A percentile compares a stretch with the other conserved stretches of the same genome.
Evolutionary conservation across 2,888 invertebrate species (phyloP).

Genomic region (Philereme vetulata): DNA sequence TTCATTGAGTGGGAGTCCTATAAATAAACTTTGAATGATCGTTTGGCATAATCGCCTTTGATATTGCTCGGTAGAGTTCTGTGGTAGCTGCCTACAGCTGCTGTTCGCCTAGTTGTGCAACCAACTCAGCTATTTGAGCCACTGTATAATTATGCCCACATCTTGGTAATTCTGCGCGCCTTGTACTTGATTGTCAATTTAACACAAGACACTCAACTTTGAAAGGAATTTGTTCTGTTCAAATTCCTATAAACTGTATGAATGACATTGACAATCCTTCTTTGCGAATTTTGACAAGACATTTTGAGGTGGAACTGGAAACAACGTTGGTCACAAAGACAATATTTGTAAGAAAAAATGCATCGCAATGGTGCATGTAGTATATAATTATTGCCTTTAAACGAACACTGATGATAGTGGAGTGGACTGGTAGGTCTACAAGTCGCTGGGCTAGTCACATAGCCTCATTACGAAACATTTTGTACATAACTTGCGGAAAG

Average conservation of each 20-base stretch:
- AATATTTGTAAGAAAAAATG: too few relatives aligned
- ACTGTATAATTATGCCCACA: slow-evolving; percentile 22
- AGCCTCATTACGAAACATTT: slow-evolving; percentile 78
- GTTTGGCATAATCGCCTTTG: too few relatives aligned
- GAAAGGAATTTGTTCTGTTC: neutral
- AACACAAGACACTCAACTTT: slow-evolving; percentile 32
- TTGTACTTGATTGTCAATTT: slow-evolving; percentile 38
- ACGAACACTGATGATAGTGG: slow-evolving; percentile 16
- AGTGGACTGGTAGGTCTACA: slow-evolving; percentile 53
- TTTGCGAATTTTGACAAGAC: too few relatives aligned
- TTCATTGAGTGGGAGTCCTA: too few relatives aligned
- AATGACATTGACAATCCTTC: too few relatives aligned
- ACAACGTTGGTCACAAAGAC: too few relatives aligned
- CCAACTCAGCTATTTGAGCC: slow-evolving; percentile 25
- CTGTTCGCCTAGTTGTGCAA: slow-evolving; percentile 37
- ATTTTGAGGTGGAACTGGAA: too few relatives aligned
- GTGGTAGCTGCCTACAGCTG: neutral
- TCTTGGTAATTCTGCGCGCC: slow-evolving; percentile 31
- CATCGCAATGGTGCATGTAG: too few relatives aligned
- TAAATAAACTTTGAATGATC: too few relatives aligned
- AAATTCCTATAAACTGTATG: too few relatives aligned
- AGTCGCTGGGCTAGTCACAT: slow-evolving; percentile 67
- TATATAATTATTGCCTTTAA: slow-evolving; percentile 1
- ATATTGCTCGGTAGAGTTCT: neutral
- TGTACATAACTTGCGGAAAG: slow-evolving; percentile 79